These are phyloP conservation scores for Labrus mixtus DNA, from an alignment of 2,113 vertebrate genomes.

Conservation along the genomic window DNA sequence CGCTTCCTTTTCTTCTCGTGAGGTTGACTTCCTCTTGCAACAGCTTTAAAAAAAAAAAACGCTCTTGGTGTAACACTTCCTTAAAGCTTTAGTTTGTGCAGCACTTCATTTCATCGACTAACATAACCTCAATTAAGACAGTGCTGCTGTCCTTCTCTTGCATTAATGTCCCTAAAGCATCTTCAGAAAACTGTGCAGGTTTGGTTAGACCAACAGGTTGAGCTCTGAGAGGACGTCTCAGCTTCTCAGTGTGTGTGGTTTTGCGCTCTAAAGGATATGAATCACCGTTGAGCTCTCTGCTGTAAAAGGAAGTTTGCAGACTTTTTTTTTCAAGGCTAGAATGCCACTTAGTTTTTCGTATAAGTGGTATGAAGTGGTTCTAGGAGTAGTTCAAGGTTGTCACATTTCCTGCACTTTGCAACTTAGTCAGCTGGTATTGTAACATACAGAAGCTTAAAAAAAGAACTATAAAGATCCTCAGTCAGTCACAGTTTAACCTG, in stretches of 20 bases:
- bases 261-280: constrained; percentile 56
- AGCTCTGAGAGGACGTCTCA: not conserved
- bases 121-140: not conserved
- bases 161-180: not conserved
- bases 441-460: too few species aligned
- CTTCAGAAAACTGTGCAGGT: not conserved
- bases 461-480: too few species aligned
- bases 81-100: constrained; percentile 24
- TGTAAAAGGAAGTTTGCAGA: constrained; percentile 67
- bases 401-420: too few species aligned
- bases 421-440: too few species aligned
- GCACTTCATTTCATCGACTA: not conserved
- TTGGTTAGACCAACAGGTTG: not conserved
- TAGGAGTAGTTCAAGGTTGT: too few species aligned
- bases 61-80: constrained; percentile 60
- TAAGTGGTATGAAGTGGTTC: not conserved
- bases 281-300: constrained; percentile 28
- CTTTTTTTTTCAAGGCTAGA: constrained; percentile 8
- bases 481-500: too few species aligned
- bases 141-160: not conserved
- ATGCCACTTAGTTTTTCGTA: not conserved
- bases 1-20: constrained; percentile 1
- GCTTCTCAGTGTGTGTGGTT: constrained; percentile 29
- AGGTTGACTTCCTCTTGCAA: constrained; percentile 47
- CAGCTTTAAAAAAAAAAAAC: constrained; percentile 11